Conservation (phyloP, 2,113 vertebrate genomes). For the Orcinus orca region DNA sequence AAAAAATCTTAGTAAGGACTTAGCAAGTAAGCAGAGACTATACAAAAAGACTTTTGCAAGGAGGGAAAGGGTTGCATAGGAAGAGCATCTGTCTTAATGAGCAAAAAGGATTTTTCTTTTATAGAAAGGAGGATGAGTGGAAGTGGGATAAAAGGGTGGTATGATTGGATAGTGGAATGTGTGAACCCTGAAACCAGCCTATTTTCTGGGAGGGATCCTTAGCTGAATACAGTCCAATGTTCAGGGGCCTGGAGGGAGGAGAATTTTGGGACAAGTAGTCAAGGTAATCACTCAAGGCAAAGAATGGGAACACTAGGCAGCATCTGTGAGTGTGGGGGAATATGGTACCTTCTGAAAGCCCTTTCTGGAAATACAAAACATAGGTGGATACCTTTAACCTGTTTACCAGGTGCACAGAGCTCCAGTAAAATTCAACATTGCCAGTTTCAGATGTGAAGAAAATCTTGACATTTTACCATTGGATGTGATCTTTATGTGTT, state of each 20-base stretch:
- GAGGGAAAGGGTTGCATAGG: not conserved
- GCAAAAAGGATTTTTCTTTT: not conserved
- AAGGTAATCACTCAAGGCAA: not conserved
- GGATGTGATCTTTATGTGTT: not conserved
- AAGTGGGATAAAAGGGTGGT: not conserved
- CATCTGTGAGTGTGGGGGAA: not conserved
- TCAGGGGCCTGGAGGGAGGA: not conserved
- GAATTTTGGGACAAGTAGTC: not conserved
- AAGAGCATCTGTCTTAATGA: not conserved
- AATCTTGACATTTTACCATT: not conserved
- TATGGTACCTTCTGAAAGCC: not conserved
- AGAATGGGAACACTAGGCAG: not conserved
- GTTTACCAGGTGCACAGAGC: not conserved
- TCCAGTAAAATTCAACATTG: not conserved
- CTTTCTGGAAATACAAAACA: not conserved
- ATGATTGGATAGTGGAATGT: not conserved
- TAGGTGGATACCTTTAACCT: not conserved
- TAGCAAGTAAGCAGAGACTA: not conserved
- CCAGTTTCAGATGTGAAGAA: not conserved
- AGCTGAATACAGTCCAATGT: not conserved
- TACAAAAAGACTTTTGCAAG: not conserved
- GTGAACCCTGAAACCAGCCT: not conserved
- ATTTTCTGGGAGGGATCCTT: not conserved
- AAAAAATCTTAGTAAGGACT: not conserved
- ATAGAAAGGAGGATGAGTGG: not conserved